Conservation (phyloP, 2,113 vertebrate species). For the Silurus glanis region DNA sequence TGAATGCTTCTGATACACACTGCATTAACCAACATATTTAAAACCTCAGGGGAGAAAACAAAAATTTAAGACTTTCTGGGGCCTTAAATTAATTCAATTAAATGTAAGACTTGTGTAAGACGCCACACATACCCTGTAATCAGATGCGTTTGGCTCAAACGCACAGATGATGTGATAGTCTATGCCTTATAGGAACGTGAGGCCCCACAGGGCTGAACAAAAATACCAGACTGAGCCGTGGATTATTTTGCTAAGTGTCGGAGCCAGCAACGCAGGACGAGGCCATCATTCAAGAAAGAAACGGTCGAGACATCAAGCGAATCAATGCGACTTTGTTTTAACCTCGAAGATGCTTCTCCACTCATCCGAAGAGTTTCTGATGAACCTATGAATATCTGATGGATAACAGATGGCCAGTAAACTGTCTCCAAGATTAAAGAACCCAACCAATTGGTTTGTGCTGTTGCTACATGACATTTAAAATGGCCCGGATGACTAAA, state of each 20-base stretch:
- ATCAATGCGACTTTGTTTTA: slow-evolving; percentile 1
- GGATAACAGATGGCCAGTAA: slow-evolving; percentile 18
- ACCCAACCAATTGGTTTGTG: not conserved
- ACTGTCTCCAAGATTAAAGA: slow-evolving; percentile 24
- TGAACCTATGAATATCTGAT: slow-evolving; percentile 32
- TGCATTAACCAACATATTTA: slow-evolving; percentile 5
- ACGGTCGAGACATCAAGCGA: not conserved
- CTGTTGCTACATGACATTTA: slow-evolving; percentile 22
- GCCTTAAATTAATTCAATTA: slow-evolving; percentile 34
- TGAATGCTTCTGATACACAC: not conserved
- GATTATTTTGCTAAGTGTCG: slow-evolving; percentile 18
- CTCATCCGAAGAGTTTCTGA: slow-evolving; percentile 27
- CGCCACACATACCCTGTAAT: slow-evolving; percentile 19
- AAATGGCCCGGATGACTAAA: slow-evolving; percentile 15
- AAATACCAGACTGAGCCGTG: slow-evolving; percentile 22
- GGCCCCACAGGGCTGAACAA: slow-evolving; percentile 21
- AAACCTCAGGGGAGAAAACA: slow-evolving; percentile 8
- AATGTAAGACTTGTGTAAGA: slow-evolving; percentile 26
- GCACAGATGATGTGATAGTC: slow-evolving; percentile 28
- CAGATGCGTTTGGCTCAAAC: slow-evolving; percentile 14
- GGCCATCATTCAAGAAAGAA: slow-evolving; percentile 13
- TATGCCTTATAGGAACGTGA: slow-evolving; percentile 19
- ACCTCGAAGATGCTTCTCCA: slow-evolving; percentile 26
- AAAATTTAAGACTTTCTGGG: slow-evolving; percentile 21
- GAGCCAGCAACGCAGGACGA: not conserved